These are phyloP conservation scores for Umimayanthus kanabou DNA, from an alignment of 92 coral and sea anemone genomes.

Conservation along the genomic window DNA sequence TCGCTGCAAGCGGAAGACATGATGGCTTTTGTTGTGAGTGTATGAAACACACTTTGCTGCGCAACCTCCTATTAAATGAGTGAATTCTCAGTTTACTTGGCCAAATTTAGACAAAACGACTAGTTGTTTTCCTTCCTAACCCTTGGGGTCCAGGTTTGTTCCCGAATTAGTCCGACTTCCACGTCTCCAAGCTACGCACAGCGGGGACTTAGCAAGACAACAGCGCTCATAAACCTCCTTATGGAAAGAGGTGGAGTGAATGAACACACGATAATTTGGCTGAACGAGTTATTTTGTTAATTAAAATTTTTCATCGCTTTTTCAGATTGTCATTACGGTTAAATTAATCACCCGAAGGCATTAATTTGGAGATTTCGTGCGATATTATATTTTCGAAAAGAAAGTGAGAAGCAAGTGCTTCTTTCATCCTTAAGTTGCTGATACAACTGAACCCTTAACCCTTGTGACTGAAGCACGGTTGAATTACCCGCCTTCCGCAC, in stretches of 20 bases:
- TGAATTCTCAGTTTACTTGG: conserved; percentile 5
- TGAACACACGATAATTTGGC: not conserved
- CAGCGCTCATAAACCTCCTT: conserved; percentile 10
- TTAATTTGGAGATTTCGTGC: conserved; percentile 1
- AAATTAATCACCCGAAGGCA: not conserved
- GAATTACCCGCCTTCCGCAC: not conserved
- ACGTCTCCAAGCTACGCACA: not conserved
- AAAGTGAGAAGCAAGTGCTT: not conserved
- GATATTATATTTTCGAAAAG: not conserved
- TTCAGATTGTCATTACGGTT: conserved; percentile 1
- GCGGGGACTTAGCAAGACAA: conserved; percentile 26
- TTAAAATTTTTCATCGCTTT: conserved; percentile 26
- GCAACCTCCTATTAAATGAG: not conserved
- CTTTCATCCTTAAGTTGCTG: not conserved
- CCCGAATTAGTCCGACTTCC: not conserved
- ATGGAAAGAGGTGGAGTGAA: conserved; percentile 25
- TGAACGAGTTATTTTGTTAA: conserved; percentile 31
- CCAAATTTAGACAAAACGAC: conserved; percentile 30
- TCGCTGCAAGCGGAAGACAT: conserved; percentile 28
- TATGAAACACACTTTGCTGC: not conserved
- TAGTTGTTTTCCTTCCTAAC: conserved; percentile 1
- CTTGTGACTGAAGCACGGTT: not conserved
- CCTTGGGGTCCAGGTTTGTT: conserved; percentile 16
- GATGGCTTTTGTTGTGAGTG: not conserved
- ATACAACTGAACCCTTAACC: not conserved